Base-by-base conservation (phyloP, 2,797 vertebrate species). In the Erithacus rubecula region DNA sequence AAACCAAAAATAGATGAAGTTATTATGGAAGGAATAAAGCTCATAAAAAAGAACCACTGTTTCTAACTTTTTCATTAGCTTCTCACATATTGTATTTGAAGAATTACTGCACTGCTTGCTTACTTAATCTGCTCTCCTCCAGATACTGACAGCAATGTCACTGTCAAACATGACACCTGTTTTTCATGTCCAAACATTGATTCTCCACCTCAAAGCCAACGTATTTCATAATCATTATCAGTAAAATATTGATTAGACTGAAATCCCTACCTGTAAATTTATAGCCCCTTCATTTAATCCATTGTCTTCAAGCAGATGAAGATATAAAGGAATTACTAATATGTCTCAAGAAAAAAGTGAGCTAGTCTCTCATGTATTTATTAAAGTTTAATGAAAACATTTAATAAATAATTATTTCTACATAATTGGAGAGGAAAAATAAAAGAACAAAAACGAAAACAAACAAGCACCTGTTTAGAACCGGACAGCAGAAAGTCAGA, bases 141-240 rank as follows among this genome's bases (percentile, higher is more conserved):
- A 96, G 75, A 94, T 75, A 95, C 88, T 63, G 92, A 63, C 41
- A 94, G 81, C 82, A 91, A 97, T 77, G 91, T 92, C 93, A 92
- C 89, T 93, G 96, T 96, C 92, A 97, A 96, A 96, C 39, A 27
- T 94, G 93, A 97, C 94, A 97, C 75, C 93, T 94, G 93, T 94
- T 97, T 98, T 97, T 98, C 96, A 97, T 94, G 96, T 92, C 86
- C 84, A 95, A 91, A 92, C 80, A 97, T 95, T 95, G 97, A 97
- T 97, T 98, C 94, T 98, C 90, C 64, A 93, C 59, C 80, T 76
- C 91, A 93, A 15, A 90, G 92, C 56, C 93, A 96, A 94, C 13
- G 30, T 95, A 97, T 93, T 97, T 98, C 87, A 88, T 81, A 95
- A 96, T 39, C 83, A 64, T 93, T 96, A 97, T 95, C 92, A 96